phyloP scores from a whole-genome alignment of 2,113 vertebrate species.

The Scatophagus argus region DNA sequence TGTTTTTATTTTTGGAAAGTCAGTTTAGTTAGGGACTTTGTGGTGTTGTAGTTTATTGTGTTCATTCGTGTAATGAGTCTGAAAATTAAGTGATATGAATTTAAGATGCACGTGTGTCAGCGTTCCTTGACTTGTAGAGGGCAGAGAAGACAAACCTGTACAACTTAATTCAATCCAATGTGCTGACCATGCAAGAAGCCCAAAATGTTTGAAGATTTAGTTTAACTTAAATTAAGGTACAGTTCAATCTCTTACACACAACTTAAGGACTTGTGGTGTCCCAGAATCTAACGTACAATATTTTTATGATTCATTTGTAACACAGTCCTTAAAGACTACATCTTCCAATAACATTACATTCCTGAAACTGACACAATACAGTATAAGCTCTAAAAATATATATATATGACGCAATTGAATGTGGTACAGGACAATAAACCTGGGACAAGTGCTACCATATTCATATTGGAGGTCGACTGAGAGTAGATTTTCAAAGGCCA shows the following conservation, averaged over 20 bases:
- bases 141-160: not conserved
- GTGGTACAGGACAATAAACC: not conserved
- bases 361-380: not conserved
- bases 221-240: not conserved
- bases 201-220: not conserved
- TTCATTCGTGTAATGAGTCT: rapidly evolving
- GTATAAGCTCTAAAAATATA: not conserved
- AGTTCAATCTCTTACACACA: no score
- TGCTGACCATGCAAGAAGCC: not conserved
- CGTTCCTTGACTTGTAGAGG: not conserved
- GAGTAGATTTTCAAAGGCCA: no score
- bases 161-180: not conserved
- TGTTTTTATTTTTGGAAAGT: not conserved
- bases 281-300: not conserved
- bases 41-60: not conserved
- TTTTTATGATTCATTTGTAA: constrained; percentile 1
- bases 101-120: not conserved
- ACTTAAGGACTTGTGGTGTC: no score
- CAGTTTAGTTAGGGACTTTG: not conserved
- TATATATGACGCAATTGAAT: not conserved
- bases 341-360: not conserved
- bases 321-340: not conserved
- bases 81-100: not conserved
- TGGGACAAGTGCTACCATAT: not conserved
- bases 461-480: no score